Evolutionary conservation across 2,888 invertebrate genomes (phyloP).

Genomic region (Thymelicus lineola): DNA sequence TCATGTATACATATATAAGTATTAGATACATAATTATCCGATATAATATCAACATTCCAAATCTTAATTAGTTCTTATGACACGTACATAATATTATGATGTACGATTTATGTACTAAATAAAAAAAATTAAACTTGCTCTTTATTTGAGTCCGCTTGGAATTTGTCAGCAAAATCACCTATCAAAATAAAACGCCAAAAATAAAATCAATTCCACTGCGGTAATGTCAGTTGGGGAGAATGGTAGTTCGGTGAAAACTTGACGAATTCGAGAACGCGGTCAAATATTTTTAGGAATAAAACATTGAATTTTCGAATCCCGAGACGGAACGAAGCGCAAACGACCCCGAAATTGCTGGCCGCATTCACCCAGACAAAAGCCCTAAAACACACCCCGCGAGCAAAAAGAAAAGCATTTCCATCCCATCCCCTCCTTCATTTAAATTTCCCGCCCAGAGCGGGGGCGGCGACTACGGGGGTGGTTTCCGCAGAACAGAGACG

Average conservation of each 20-base stretch:
- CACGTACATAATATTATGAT: no score
- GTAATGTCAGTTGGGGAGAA: conserved; percentile 5
- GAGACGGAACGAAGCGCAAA: conserved; percentile 72
- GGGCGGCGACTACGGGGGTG: conserved; percentile 82
- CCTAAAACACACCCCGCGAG: conserved; percentile 81
- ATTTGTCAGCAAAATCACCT: conserved; percentile 9
- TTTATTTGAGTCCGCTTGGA: background rate
- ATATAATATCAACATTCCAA: no score
- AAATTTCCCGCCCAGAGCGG: conserved; percentile 81
- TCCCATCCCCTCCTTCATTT: conserved; percentile 80
- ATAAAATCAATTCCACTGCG: conserved; percentile 19
- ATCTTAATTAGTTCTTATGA: no score
- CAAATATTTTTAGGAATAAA: conserved; percentile 55
- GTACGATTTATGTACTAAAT: no score
- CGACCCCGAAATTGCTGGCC: conserved; percentile 83
- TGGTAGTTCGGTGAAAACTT: conserved; percentile 20
- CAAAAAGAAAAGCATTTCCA: conserved; percentile 84
- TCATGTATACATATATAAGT: background rate
- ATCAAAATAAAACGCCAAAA: conserved; percentile 1
- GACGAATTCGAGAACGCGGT: conserved; percentile 46
- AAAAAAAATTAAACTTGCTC: background rate
- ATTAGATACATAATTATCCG: no score
- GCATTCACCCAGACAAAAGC: conserved; percentile 85
- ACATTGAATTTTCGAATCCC: conserved; percentile 73
- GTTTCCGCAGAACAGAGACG: conserved; percentile 80